phyloP scores from a whole-genome alignment of 53 echinoderm and acorn worm species.

The Arbacia lixula region DNA sequence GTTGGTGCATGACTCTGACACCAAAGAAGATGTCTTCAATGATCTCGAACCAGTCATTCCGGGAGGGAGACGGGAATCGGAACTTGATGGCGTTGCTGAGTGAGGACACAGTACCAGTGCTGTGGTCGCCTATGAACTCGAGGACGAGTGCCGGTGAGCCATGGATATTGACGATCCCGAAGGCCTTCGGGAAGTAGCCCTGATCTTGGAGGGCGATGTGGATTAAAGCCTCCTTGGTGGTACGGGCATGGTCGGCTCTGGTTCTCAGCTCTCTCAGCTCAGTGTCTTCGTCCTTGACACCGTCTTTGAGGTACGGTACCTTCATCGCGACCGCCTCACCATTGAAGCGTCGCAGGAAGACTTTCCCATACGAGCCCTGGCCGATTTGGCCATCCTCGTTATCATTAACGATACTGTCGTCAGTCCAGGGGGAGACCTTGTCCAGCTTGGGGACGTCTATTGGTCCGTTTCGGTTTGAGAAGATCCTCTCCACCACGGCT shows the following conservation, averaged over 20 bases:
- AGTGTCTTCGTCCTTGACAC: conserved; percentile 8
- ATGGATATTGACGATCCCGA: conserved; percentile 1
- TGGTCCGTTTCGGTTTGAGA: background rate
- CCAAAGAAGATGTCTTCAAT: conserved; percentile 28
- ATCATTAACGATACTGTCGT: background rate
- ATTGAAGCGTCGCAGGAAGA: conserved; percentile 5
- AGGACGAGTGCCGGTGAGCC: conserved; percentile 37
- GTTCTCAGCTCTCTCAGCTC: background rate
- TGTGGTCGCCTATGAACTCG: conserved; percentile 44
- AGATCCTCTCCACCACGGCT: conserved; percentile 7
- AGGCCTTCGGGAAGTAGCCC: conserved; percentile 5
- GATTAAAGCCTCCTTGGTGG: conserved; percentile 22
- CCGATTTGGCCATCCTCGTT: background rate
- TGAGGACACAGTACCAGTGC: background rate
- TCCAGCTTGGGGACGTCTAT: background rate
- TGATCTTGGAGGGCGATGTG: conserved; percentile 23
- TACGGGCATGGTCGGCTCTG: conserved; percentile 23
- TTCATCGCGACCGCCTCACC: conserved; percentile 35
- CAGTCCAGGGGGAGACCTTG: background rate
- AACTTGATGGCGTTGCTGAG: conserved; percentile 36
- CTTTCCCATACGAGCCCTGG: conserved; percentile 35
- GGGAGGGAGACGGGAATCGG: background rate
- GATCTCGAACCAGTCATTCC: conserved; percentile 19
- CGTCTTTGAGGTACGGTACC: conserved; percentile 7
- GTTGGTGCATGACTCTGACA: conserved; percentile 23